Base-by-base conservation (phyloP, 2,797 vertebrate genomes). In the Microctenopoma lineatum region DNA sequence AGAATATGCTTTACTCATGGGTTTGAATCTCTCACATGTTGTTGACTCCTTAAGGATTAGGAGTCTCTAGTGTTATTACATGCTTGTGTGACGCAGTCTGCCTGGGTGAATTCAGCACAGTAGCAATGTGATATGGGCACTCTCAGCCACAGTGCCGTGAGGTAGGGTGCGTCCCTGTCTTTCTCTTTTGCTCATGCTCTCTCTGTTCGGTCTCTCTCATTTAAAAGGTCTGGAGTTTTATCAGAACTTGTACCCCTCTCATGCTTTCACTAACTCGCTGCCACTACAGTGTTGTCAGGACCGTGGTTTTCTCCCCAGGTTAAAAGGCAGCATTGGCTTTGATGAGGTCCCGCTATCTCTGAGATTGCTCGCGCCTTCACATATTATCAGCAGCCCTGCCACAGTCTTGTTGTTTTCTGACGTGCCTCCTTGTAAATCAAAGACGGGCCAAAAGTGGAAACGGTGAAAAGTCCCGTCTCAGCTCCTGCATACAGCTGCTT, bases 131-230 rank as follows among this genome's bases (percentile, higher is more conserved):
- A 94, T 90, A 87, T 69, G 67, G 78, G 68, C 70, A 75, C 74
- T 84, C 86, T 84, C 79, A 83, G 71, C 82, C 78, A 80, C 81
- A 84, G 66, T 81, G 92, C 93, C 85, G 32, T 65, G 78, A 91
- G 93, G 87, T 81, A 91, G 91, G 92, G 92, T 50, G 91, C 73
- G 84, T 85, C 91, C 80, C 66, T 72, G 55, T 75, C 59, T 71
- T 73, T 70, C 69, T 66, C 42, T 56, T 38, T 55, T 64, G 78
- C 74, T 65, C 68, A 25, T 50, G 1, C 63, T 66, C 61, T 62
- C 68, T 59, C n/a, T 36, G 44, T 55, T 80, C 59, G 75, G 14
- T 77, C 61, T 71, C 42, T 57, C 27, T 48, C 21, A 56, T 51
- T 66, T 75, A 47, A 86, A 83, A 77, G 74, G 41, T 57, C 42